Evolutionary conservation across 2,797 vertebrate species (phyloP).

Genomic region (Argya squamiceps): DNA sequence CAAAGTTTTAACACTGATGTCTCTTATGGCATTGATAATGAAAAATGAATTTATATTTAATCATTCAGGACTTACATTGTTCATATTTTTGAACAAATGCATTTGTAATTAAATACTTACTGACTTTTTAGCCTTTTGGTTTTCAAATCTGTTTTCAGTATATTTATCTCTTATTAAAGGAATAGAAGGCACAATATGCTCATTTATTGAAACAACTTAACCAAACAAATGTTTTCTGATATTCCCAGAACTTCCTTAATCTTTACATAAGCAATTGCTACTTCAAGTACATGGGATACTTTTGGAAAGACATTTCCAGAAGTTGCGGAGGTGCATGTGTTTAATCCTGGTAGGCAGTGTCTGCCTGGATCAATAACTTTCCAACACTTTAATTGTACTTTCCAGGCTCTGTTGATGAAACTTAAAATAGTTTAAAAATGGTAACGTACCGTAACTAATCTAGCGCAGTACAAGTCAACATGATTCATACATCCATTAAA

Average conservation of each 20-base stretch:
- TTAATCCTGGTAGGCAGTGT: neutral
- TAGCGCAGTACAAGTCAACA: neutral
- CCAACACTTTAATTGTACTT: neutral
- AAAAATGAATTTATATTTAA: neutral
- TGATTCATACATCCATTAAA: slow-evolving; percentile 14
- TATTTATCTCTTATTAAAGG: neutral
- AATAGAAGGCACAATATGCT: neutral
- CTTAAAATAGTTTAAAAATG: neutral
- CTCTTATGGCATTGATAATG: neutral
- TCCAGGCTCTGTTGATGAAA: neutral
- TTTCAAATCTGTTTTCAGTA: neutral
- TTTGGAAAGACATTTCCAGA: neutral
- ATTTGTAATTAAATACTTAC: neutral
- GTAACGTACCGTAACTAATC: neutral
- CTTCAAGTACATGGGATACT: neutral
- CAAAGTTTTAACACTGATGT: neutral
- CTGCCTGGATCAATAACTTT: neutral
- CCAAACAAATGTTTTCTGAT: neutral
- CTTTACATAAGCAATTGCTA: neutral
- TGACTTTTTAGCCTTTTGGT: neutral
- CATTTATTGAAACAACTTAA: neutral
- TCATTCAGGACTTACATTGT: neutral
- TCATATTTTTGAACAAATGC: neutral
- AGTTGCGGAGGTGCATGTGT: neutral
- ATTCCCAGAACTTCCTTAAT: neutral